phyloP scores from a whole-genome alignment of 2,888 invertebrate genomes.

The Scaptomyza cyrtandrae region DNA sequence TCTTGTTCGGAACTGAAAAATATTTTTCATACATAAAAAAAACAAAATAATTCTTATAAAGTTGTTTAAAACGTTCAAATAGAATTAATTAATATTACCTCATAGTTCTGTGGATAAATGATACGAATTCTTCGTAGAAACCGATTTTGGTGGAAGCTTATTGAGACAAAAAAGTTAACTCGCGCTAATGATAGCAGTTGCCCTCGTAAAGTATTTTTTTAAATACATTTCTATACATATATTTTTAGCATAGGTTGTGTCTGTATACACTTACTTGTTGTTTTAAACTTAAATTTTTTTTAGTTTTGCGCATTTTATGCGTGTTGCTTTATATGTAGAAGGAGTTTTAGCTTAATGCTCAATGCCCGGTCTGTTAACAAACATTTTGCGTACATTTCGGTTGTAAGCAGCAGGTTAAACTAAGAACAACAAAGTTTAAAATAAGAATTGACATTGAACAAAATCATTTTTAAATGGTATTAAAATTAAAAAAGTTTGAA shows the following conservation, averaged over 20 bases:
- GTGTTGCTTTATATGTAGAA: conserved; percentile 81
- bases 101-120: too few species aligned
- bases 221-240: conserved; percentile 11
- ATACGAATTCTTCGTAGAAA: background rate
- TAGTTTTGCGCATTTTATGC: conserved; percentile 80
- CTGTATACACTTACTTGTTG: conserved; percentile 22
- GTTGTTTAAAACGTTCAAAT: too few species aligned
- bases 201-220: conserved; percentile 61
- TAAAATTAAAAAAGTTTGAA: conserved; percentile 22
- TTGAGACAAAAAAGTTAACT: background rate
- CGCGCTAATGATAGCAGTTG: background rate
- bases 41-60: too few species aligned
- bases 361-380: conserved; percentile 22
- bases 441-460: conserved; percentile 26
- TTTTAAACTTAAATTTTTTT: conserved; percentile 19
- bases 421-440: conserved; percentile 32
- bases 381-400: conserved; percentile 15
- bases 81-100: too few species aligned
- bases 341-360: conserved; percentile 68
- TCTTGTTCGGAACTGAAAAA: background rate
- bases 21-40: too few species aligned
- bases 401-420: conserved; percentile 25
- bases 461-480: conserved; percentile 8
- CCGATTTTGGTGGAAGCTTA: background rate
- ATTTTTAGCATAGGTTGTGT: background rate